Conservation (phyloP, 2,797 vertebrate genomes). For the Betta splendens region DNA sequence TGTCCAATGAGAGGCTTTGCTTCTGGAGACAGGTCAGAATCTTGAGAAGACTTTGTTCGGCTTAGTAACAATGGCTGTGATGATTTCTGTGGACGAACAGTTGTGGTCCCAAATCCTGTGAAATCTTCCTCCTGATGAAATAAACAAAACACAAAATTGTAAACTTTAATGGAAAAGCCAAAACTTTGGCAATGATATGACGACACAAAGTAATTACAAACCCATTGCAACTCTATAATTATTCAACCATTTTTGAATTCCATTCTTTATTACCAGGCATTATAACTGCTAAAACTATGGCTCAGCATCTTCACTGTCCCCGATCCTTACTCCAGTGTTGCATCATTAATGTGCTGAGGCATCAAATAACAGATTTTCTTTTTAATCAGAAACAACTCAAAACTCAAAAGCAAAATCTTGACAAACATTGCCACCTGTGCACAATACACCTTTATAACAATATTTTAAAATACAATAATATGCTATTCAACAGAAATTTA, state of each 20-base stretch:
- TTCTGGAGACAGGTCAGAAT: constrained; percentile 58
- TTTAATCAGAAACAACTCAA: constrained; percentile 18
- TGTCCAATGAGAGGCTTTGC: constrained; percentile 62
- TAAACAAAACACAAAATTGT: constrained; percentile 22
- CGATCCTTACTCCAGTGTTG: constrained; percentile 36
- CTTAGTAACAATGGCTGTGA: constrained; percentile 37
- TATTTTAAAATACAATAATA: background rate
- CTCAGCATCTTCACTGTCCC: constrained; percentile 11
- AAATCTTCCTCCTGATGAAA: constrained; percentile 82
- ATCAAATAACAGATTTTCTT: constrained; percentile 20
- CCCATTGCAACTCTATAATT: background rate
- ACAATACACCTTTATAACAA: background rate
- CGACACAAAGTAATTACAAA: background rate
- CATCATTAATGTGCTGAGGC: constrained; percentile 39
- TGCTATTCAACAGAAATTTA: constrained; percentile 1
- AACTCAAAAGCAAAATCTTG: constrained; percentile 27
- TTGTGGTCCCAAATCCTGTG: constrained; percentile 83
- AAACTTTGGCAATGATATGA: background rate
- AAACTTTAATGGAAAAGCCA: background rate
- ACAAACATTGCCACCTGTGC: constrained; percentile 1
- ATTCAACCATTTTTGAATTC: background rate
- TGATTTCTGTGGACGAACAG: constrained; percentile 45
- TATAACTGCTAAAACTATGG: constrained; percentile 1
- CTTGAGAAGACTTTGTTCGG: constrained; percentile 52
- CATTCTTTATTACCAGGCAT: constrained; percentile 26